A percentile compares a stretch with the other conserved stretches of the same genome.
Conservation (phyloP, 2,888 invertebrate genomes). For the Entomobrya multifasciata region DNA sequence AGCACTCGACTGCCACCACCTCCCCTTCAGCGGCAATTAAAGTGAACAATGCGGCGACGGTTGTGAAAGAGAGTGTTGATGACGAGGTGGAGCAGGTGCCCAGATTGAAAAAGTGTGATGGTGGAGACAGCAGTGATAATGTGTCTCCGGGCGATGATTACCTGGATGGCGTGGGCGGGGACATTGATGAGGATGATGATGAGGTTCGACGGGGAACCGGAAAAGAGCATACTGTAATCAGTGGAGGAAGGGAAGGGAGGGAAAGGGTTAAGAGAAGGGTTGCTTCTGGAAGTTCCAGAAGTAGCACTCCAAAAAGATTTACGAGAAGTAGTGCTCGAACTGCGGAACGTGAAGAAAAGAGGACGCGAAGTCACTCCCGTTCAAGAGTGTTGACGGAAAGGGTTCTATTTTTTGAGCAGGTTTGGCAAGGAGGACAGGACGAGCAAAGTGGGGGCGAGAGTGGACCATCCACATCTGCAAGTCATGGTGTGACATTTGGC, state of each 20-base stretch:
- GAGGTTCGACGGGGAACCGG: too few species aligned
- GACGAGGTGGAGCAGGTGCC: background rate
- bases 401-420: constrained; percentile 90
- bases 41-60: constrained; percentile 37
- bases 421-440: constrained; percentile 83
- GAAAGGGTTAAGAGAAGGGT: constrained; percentile 32
- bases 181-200: constrained; percentile 21
- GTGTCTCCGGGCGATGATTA: constrained; percentile 39
- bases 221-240: constrained; percentile 26
- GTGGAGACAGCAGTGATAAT: constrained; percentile 20
- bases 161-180: constrained; percentile 44
- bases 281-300: constrained; percentile 24
- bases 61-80: background rate
- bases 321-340: background rate
- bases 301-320: constrained; percentile 40
- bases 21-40: constrained; percentile 39
- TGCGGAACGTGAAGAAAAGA: background rate
- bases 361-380: constrained; percentile 65
- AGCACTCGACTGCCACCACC: constrained; percentile 39
- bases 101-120: constrained; percentile 35
- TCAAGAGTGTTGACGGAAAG: constrained; percentile 83
- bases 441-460: too few species aligned
- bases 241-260: background rate
- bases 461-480: constrained; percentile 12
- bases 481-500: background rate